These are phyloP conservation scores for Drosophila kambysellisi DNA, from an alignment of 2,888 invertebrate genomes.

Conservation along the genomic window DNA sequence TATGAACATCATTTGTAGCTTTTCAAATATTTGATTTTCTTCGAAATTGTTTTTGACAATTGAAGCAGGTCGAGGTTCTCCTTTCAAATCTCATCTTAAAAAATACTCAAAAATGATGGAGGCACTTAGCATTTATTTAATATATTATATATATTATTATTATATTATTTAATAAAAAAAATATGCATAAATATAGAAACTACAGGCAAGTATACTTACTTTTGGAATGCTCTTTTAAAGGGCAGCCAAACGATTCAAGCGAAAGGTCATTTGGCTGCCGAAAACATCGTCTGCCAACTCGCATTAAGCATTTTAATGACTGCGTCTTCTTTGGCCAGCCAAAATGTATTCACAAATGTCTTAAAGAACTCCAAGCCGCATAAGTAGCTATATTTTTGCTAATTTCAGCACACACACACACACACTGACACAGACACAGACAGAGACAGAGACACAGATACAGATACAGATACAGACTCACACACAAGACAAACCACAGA, in stretches of 20 bases:
- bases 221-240: neutral
- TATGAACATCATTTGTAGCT: neutral
- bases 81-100: neutral
- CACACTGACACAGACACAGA: slow-evolving; percentile 8
- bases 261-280: slow-evolving; percentile 36
- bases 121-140: no score
- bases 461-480: no score
- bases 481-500: slow-evolving; percentile 2
- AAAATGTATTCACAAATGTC: slow-evolving; percentile 53
- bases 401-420: slow-evolving; percentile 53
- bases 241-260: slow-evolving; percentile 20
- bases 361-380: slow-evolving; percentile 66
- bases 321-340: slow-evolving; percentile 52
- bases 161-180: neutral
- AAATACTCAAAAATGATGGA: neutral
- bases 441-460: no score
- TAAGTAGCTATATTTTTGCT: slow-evolving; percentile 76
- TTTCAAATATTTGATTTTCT: neutral
- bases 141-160: no score
- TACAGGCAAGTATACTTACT: neutral
- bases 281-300: slow-evolving; percentile 41
- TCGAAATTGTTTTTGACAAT: neutral
- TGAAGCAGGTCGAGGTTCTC: neutral
- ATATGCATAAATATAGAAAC: neutral
- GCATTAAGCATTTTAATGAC: slow-evolving; percentile 70